Conservation (phyloP, 2,113 vertebrate species). For the Paradoxurus hermaphroditus region DNA sequence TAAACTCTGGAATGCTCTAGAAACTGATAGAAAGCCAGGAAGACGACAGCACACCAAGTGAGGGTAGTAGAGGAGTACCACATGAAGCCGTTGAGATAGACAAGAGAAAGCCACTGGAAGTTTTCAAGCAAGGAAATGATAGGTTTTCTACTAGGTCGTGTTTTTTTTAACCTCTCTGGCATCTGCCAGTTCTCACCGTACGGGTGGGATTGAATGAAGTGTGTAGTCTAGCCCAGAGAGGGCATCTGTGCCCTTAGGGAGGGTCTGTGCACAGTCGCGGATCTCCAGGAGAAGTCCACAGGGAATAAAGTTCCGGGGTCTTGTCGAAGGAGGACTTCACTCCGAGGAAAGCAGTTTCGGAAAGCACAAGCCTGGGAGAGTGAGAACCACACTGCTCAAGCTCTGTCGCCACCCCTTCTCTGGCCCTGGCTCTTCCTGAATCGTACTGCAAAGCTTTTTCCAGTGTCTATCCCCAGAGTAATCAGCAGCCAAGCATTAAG, state of each 20-base stretch:
- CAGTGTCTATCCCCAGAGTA: constrained; percentile 19
- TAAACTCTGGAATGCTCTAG: neutral
- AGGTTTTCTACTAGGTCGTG: neutral
- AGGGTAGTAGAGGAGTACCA: neutral
- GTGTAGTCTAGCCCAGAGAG: neutral
- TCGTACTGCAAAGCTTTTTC: constrained; percentile 18
- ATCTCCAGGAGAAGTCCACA: constrained; percentile 27
- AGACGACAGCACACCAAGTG: neutral
- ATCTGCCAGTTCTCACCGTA: neutral
- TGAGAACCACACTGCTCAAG: neutral
- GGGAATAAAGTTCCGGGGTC: neutral
- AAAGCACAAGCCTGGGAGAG: neutral
- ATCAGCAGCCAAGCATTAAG: neutral
- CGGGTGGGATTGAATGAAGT: neutral
- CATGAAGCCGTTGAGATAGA: neutral
- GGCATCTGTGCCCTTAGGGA: neutral
- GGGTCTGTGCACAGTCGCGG: neutral
- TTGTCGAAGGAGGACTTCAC: neutral
- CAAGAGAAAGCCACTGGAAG: neutral
- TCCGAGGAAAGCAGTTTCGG: neutral
- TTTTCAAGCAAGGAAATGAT: neutral
- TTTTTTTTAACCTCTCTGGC: neutral
- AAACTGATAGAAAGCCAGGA: neutral
- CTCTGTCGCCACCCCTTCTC: neutral
- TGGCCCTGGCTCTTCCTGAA: neutral